Evolutionary conservation across 2,888 invertebrate species (phyloP), one percentile per base, ranked within the genome.

Genomic region (Apamea sordens): DNA sequence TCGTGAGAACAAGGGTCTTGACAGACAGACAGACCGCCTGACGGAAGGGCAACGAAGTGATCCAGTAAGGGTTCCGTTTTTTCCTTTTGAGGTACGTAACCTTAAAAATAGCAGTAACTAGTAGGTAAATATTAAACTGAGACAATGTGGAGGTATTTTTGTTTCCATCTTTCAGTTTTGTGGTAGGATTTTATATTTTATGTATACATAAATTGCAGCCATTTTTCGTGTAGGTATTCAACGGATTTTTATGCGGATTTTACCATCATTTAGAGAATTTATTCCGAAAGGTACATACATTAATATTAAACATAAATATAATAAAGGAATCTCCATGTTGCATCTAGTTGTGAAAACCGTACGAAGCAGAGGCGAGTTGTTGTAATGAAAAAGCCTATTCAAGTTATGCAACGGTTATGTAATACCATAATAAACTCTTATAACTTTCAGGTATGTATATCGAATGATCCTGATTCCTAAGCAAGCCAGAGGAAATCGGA

Each of bases 401-500:
- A 53, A 53, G 50, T n/a, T n/a, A 36, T 36, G 36, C 3, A 21
- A 8, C 21, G 8, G 6, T 36, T 32, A 32, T 50, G 32, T 53
- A 24, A 15, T 50, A 53, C n/a, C 1, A 24, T 24, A 5, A 10
- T 10, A 15, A 18, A 53, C 6, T 6, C 24, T 8, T 24, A 32
- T 24, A 10, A 44, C 24, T 44, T 65, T 1, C 15, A 24, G n/a
- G 8, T 44, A 41, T 21, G n/a, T 24, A 41, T 41, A 44, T n/a
- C 28, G 50, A 65, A 65, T 65, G n/a, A 77, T 77, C 7, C 24
- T 13, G 75, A 73, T 59, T 76, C n/a, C n/a, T 36, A 44, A 15
- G 32, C 53, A 47, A 64, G 53, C 21, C 65, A n/a, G 15, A 61
- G 36, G n/a, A 36, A 76, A 32, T 73, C 47, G 44, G 59, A 61